phyloP scores from a whole-genome alignment of 2,113 vertebrate genomes.

The Muscicapa adusta region DNA sequence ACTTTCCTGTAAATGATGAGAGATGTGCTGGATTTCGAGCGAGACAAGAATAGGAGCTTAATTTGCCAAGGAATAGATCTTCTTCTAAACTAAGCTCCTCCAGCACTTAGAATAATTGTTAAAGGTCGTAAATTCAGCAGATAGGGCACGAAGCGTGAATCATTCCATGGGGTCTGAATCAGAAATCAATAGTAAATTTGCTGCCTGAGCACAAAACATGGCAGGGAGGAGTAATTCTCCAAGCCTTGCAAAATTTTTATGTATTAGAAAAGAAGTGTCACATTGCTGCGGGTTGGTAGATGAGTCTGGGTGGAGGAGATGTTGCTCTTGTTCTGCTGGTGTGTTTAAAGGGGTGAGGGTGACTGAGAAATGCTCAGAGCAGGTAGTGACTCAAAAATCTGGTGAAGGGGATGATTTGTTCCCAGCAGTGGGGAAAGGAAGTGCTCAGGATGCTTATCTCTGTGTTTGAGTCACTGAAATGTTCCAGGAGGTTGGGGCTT shows the following conservation, averaged over 20 bases:
- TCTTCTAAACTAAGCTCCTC: constrained; percentile 38
- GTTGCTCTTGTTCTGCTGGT: not conserved
- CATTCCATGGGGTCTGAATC: constrained; percentile 45
- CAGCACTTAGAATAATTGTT: constrained; percentile 63
- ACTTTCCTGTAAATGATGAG: not conserved
- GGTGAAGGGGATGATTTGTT: not conserved
- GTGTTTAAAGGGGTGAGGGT: not conserved
- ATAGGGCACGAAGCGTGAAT: constrained; percentile 36
- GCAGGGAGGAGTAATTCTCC: constrained; percentile 39
- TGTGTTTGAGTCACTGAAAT: not conserved
- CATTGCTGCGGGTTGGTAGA: not conserved
- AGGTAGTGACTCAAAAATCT: not conserved
- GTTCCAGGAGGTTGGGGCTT: not conserved
- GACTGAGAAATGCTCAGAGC: not conserved
- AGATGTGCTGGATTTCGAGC: not conserved
- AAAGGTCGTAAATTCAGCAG: constrained; percentile 62
- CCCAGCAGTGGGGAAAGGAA: not conserved
- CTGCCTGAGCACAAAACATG: constrained; percentile 57
- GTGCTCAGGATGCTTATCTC: not conserved
- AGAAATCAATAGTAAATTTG: constrained; percentile 72
- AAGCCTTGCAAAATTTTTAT: constrained; percentile 24
- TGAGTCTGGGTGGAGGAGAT: not conserved
- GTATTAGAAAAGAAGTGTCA: constrained; percentile 4
- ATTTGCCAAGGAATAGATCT: constrained; percentile 48
- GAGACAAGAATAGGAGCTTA: constrained; percentile 30